Base-by-base conservation (phyloP, 1,140 invertebrate species). In the Ips nitidus region DNA sequence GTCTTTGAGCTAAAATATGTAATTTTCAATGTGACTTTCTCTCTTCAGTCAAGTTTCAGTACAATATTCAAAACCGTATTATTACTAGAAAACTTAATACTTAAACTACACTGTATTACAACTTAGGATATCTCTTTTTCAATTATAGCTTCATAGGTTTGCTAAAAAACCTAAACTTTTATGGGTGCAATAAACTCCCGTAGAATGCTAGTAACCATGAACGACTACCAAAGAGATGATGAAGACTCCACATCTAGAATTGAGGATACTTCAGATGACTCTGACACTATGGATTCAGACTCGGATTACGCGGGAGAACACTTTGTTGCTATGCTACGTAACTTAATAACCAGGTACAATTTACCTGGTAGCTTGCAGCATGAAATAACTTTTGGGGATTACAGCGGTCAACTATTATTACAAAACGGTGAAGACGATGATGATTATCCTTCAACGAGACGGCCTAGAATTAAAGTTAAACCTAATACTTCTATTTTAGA, bases 401-500 rank as follows among this genome's bases (percentile, higher is more conserved):
- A 7, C 50, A 72, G 67, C 64, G 66, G 61, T 37, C 55, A 70
- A 40, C 41, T 72, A 37, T 40, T 66, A 36, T 55, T 71, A 39
- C 59, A 66, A 64, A 59, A 55, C 47, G 59, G 42, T 39, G 64
- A 66, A 41, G 63, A 59, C 3, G 59, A 62, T 50, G 41, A 58
- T 50, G 43, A 58, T 4, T 52, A 36, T 58, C 55, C 63, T 7
- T 3, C 37, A 5, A 39, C n/a, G 4, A 59, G 57, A 22, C 52
- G 22, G n/a, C 79, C 80, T 59, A 82, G 77, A 76, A 77, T 78
- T 53, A 78, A 80, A 5, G 72, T 74, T 66, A 70, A 75, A 60
- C 82, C 81, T 69, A 82, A 84, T 71, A 85, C 83, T 50, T 73
- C 79, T 39, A 77, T 75, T 69, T 75, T 86, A 59, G 81, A 84